phyloP scores from a whole-genome alignment of 2,888 invertebrate species.

The Stenichneumon culpator region DNA sequence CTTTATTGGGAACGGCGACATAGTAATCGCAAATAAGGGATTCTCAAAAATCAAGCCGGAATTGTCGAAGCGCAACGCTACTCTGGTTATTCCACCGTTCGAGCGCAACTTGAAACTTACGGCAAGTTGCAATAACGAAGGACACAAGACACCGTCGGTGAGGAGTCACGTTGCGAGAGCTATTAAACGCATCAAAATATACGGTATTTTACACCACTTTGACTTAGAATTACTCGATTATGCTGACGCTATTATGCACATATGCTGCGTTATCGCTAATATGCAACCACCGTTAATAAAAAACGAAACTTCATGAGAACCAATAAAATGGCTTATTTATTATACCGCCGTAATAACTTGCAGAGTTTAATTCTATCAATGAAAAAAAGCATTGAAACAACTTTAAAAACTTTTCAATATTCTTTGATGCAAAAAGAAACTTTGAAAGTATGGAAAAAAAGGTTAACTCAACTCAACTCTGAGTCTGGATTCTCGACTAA shows the following conservation, averaged over 20 bases:
- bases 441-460: no score
- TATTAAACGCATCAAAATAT: constrained; percentile 54
- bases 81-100: constrained; percentile 19
- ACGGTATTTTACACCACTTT: constrained; percentile 40
- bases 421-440: no score
- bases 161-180: constrained; percentile 46
- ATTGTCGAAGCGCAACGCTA: constrained; percentile 4
- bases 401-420: no score
- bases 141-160: constrained; percentile 29
- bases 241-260: constrained; percentile 54
- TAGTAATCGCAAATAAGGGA: constrained; percentile 57
- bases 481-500: no score
- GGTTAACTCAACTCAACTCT: no score
- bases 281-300: background rate
- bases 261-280: constrained; percentile 61
- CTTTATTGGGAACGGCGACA: constrained; percentile 68
- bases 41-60: background rate
- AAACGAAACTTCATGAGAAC: no score
- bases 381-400: no score
- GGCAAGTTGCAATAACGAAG: background rate
- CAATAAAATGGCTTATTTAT: no score
- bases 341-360: no score
- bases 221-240: constrained; percentile 34
- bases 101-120: background rate
- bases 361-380: no score